Percentiles rank a stretch among this genome's conserved stretches.
Evolutionary conservation across 2,113 vertebrate species (phyloP).

Genomic region (Pontoporia blainvillei): DNA sequence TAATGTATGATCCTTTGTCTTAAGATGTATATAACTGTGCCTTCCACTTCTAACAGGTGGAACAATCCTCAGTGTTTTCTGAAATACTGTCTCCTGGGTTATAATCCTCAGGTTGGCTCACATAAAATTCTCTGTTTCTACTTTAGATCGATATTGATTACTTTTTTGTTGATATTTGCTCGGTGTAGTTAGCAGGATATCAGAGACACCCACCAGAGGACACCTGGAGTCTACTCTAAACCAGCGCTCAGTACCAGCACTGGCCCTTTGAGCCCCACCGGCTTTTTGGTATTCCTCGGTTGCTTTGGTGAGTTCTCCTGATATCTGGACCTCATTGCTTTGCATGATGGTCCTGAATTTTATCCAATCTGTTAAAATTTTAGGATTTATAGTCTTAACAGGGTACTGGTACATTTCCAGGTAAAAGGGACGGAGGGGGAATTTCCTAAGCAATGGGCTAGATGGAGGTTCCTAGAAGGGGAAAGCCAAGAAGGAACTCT

Average conservation of each 20-base stretch:
- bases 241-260: not conserved
- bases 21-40: not conserved
- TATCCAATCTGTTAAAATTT: not conserved
- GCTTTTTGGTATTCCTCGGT: not conserved
- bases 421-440: not conserved
- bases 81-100: not conserved
- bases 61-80: not conserved
- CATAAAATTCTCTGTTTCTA: not conserved
- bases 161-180: not conserved
- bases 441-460: not conserved
- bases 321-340: not conserved
- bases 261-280: not conserved
- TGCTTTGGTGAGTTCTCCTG: not conserved
- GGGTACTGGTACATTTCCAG: not conserved
- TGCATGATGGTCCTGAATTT: not conserved
- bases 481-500: not conserved
- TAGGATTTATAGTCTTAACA: not conserved
- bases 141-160: not conserved
- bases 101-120: not conserved
- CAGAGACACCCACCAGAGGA: not conserved
- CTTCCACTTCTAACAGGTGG: not conserved
- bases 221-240: not conserved
- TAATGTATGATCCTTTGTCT: not conserved
- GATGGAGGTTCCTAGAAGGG: not conserved
- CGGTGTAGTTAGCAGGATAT: not conserved